These are phyloP conservation scores for Temnothorax nylanderi DNA, from an alignment of 1,140 invertebrate genomes.

Conservation along the genomic window DNA sequence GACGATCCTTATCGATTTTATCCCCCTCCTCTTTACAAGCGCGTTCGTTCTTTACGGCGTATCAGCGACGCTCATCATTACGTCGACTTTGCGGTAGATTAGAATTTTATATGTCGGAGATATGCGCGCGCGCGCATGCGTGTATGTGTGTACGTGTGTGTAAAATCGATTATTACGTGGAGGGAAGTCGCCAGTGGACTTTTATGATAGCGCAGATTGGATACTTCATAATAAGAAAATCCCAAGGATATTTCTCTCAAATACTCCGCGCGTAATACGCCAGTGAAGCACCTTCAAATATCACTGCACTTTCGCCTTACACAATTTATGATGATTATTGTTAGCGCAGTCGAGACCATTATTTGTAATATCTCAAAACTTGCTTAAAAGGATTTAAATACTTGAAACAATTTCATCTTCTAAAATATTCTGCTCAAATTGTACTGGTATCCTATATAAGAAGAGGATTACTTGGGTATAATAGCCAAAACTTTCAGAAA, in stretches of 20 bases:
- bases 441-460: slow-evolving; percentile 34
- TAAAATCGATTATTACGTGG: slow-evolving; percentile 46
- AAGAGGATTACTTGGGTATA: slow-evolving; percentile 58
- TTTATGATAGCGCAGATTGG: not conserved
- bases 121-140: not conserved
- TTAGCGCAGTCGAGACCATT: not conserved
- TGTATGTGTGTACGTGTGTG: not conserved
- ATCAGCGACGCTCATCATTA: slow-evolving; percentile 61
- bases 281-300: not conserved
- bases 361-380: not conserved
- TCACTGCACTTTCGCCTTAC: not conserved
- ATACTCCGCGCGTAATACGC: not conserved
- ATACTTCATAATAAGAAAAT: not conserved
- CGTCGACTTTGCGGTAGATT: slow-evolving; percentile 52
- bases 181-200: not conserved
- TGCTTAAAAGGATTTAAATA: not conserved
- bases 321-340: not conserved
- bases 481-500: slow-evolving; percentile 60
- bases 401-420: not conserved
- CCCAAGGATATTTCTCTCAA: not conserved
- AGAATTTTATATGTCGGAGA: slow-evolving; percentile 59
- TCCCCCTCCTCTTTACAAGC: slow-evolving; percentile 30
- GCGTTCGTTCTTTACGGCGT: slow-evolving; percentile 27
- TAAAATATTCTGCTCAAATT: slow-evolving; percentile 24
- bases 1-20: slow-evolving; percentile 64